Evolutionary conservation across 2,888 invertebrate species (phyloP).

Genomic region (Leptothorax acervorum): DNA sequence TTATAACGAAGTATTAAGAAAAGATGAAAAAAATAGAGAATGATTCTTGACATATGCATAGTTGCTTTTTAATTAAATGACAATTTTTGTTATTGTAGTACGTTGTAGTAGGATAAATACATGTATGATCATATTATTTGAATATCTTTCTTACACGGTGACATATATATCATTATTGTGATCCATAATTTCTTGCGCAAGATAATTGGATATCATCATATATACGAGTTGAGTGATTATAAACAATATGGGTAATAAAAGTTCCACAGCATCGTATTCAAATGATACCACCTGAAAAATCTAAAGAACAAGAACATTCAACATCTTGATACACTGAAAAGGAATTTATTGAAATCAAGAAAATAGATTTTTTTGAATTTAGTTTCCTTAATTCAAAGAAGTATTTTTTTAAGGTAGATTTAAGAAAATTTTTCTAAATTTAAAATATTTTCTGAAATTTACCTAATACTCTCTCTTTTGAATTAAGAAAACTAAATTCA

Average conservation of each 20-base stretch:
- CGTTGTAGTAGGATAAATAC: neutral
- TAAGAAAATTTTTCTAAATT: too few species aligned
- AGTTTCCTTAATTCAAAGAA: too few species aligned
- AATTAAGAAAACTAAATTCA: too few species aligned
- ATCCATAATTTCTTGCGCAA: neutral
- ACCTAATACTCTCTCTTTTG: too few species aligned
- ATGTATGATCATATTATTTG: neutral
- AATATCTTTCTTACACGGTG: neutral
- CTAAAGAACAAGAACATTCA: neutral
- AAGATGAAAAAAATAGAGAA: neutral
- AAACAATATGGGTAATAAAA: neutral
- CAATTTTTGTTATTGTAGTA: neutral
- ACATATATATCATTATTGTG: neutral
- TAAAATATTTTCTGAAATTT: too few species aligned
- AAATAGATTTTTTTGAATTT: too few species aligned
- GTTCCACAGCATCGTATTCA: neutral
- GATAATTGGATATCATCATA: neutral
- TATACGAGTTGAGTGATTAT: neutral
- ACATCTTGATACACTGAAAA: neutral
- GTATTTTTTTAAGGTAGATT: too few species aligned
- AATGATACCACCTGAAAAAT: neutral
- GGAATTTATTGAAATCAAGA: too few species aligned
- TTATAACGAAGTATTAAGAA: neutral
- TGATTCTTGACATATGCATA: neutral
- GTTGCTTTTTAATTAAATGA: neutral